These are phyloP conservation scores for Hafferia zeledoni DNA, from an alignment of 2,797 vertebrate species.

Conservation along the genomic window DNA sequence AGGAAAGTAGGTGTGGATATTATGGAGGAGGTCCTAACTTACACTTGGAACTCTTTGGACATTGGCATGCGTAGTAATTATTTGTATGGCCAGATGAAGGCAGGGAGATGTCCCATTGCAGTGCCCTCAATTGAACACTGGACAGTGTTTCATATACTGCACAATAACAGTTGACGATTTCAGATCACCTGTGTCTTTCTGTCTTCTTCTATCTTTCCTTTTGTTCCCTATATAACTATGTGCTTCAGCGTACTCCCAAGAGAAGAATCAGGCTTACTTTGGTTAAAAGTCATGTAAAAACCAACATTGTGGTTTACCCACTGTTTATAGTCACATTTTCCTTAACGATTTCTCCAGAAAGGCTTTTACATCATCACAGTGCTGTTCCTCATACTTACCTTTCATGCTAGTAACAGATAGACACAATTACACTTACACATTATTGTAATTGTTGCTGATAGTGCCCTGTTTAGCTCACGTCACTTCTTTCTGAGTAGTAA, in stretches of 20 bases:
- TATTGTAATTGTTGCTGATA: slow-evolving; percentile 15
- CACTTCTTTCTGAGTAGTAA: neutral
- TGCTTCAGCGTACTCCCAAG: neutral
- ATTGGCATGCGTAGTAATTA: neutral
- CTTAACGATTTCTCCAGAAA: neutral
- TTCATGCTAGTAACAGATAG: neutral
- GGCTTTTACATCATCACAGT: neutral
- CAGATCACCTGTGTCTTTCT: neutral
- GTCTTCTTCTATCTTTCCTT: neutral
- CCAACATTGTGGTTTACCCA: neutral
- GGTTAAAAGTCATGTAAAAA: neutral
- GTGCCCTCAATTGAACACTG: neutral
- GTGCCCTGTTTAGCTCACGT: slow-evolving; percentile 20
- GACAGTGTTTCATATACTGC: neutral
- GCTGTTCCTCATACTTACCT: neutral
- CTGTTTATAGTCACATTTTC: neutral
- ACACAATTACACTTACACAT: neutral
- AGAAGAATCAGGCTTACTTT: neutral
- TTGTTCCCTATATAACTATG: neutral
- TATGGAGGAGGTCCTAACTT: rapidly evolving
- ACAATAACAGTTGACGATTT: neutral
- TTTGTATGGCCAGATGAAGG: neutral
- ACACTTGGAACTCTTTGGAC: neutral
- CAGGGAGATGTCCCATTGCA: neutral
- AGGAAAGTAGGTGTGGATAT: neutral